Conservation (phyloP, 2,888 invertebrate species). For the Diachrysia chrysitis region DNA sequence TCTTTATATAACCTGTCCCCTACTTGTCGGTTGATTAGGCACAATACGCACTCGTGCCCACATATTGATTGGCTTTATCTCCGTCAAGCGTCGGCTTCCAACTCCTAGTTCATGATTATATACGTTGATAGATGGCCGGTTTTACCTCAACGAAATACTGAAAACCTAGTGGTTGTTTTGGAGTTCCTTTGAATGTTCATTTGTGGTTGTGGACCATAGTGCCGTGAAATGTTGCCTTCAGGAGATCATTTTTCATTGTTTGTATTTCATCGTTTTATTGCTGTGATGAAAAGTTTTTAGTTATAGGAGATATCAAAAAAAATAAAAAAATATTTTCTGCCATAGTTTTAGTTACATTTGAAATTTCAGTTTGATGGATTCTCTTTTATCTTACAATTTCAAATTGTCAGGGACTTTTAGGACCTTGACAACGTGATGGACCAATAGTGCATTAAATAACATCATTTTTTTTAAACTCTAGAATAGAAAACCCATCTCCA, state of each 20-base stretch:
- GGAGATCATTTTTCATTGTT: constrained; percentile 39
- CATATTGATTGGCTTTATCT: constrained; percentile 84
- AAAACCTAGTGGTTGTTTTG: constrained; percentile 51
- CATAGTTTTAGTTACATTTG: not conserved
- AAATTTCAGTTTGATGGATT: not conserved
- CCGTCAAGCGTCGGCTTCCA: constrained; percentile 61
- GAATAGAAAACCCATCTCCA: too few species aligned
- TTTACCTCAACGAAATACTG: constrained; percentile 56
- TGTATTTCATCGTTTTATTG: constrained; percentile 33
- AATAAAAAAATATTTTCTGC: not conserved
- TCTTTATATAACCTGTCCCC: constrained; percentile 71
- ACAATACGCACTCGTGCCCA: constrained; percentile 69
- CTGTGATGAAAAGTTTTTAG: constrained; percentile 40
- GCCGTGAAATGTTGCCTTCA: constrained; percentile 50
- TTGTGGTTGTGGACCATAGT: constrained; percentile 57
- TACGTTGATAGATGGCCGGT: constrained; percentile 79
- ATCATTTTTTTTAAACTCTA: too few species aligned
- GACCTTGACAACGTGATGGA: too few species aligned
- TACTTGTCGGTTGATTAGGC: constrained; percentile 76
- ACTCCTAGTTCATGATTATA: constrained; percentile 83
- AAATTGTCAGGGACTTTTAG: too few species aligned
- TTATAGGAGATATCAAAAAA: not conserved
- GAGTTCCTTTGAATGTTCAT: constrained; percentile 55
- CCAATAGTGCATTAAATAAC: too few species aligned
- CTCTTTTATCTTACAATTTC: not conserved